A percentile compares a stretch with the other conserved stretches of the same genome.
Conservation (phyloP, 2,888 invertebrate genomes). For the Idaea biselata region DNA sequence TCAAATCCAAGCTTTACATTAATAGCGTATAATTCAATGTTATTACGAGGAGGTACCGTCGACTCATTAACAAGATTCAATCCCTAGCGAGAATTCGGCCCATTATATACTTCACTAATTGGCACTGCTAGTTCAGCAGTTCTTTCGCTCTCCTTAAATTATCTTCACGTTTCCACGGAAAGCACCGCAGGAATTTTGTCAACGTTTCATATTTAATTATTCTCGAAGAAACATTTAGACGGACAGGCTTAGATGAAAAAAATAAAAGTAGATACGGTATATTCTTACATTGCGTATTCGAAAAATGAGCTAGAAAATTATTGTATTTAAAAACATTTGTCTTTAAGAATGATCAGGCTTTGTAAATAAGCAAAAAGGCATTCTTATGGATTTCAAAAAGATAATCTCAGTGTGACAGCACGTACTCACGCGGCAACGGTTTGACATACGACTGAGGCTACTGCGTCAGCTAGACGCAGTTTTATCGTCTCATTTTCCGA, state of each 20-base stretch:
- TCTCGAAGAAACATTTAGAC: neutral
- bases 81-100: conserved; percentile 47
- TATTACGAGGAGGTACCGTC: conserved; percentile 39
- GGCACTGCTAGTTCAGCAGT: conserved; percentile 45
- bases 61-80: conserved; percentile 52
- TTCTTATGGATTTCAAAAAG: no score
- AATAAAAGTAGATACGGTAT: no score
- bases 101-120: conserved; percentile 61
- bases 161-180: neutral
- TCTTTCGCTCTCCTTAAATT: conserved; percentile 26
- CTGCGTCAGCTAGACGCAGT: no score
- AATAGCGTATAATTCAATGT: conserved; percentile 45
- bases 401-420: no score
- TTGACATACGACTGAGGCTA: no score
- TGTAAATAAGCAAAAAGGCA: no score
- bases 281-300: no score
- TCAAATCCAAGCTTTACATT: conserved; percentile 39
- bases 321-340: no score
- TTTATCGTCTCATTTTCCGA: no score
- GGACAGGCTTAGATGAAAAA: conserved; percentile 7
- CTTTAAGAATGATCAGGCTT: no score
- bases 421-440: no score
- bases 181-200: neutral
- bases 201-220: conserved; percentile 2
- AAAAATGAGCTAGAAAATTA: no score